Base-by-base conservation (phyloP, 2,797 vertebrate species). In the Coendou prehensilis region DNA sequence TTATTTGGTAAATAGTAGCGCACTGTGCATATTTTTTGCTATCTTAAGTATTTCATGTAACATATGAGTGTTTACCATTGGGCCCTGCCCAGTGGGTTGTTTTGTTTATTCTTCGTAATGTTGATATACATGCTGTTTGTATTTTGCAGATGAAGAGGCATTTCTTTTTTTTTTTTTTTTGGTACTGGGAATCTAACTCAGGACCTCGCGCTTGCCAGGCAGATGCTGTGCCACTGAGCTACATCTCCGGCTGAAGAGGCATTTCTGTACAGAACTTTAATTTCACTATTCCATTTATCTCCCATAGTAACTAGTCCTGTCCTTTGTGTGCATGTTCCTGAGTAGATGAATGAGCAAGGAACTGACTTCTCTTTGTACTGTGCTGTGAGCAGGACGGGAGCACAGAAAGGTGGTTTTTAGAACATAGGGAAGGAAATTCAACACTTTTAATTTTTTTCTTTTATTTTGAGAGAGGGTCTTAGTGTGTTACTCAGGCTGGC, bases 361-460 rank as follows among this genome's bases (percentile, higher is more conserved):
- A 33, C 54, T 45, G 17, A 81, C 17, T 87, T 91, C 28, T 64
- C 9, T 56, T 30, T 67, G 15, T 83, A 9, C 73, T 79, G 54
- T 84, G 11, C 41, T 93, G 80, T 84, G 76, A 93, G 56, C 71
- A 57, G 17, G 17, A 61, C 14, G 33, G 45, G 71, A 26, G 64
- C 78, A 87, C 83, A 92, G 83, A 87, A 93, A 84, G 57, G 17
- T 54, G 33, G 8, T 50, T 47, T 87, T 87, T 67, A 92, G 84
- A 75, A n/a, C 59, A 15, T 22, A 45, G 28, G 37, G n/a, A 85
- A 82, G 50, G 71, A 81, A 56, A 81, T 57, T 37, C 22, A 82
- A 14, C 30, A 57, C 52, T 91, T 47, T 47, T 15, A 50, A 5
- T 30, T 76, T 52, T 75, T 52, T 52, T 10, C 15, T 30, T 52